Conservation (phyloP, 2,797 vertebrate species). For the Amblyopsis hoosieri region DNA sequence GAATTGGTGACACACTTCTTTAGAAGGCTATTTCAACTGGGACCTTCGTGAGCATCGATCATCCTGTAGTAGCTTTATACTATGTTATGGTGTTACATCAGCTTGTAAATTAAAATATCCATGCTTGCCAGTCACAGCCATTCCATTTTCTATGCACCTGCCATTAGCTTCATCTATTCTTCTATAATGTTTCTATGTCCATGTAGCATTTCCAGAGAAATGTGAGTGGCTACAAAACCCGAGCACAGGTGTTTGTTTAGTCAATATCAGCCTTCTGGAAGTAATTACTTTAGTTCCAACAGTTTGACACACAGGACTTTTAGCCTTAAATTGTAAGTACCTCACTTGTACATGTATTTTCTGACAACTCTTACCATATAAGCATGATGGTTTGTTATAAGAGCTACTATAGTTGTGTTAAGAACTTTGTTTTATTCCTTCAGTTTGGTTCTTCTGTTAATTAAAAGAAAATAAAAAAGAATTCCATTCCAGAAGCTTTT, state of each 20-base stretch:
- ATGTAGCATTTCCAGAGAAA: slow-evolving; percentile 56
- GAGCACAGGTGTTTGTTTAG: slow-evolving; percentile 16
- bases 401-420: slow-evolving; percentile 15
- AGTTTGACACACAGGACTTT: slow-evolving; percentile 18
- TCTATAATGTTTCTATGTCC: slow-evolving; percentile 21
- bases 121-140: slow-evolving; percentile 10
- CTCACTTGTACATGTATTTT: slow-evolving; percentile 43
- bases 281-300: slow-evolving; percentile 15
- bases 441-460: slow-evolving; percentile 14
- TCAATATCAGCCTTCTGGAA: slow-evolving; percentile 20
- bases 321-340: slow-evolving; percentile 61
- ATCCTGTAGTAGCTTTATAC: not conserved
- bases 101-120: not conserved
- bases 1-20: not conserved
- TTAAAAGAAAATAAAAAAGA: not conserved
- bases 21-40: not conserved
- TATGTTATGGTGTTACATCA: not conserved
- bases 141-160: slow-evolving; percentile 22
- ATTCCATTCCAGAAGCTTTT: slow-evolving; percentile 40
- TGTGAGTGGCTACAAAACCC: slow-evolving; percentile 34
- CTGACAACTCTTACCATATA: slow-evolving; percentile 25
- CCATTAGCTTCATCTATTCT: slow-evolving; percentile 29
- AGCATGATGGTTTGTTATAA: slow-evolving; percentile 31
- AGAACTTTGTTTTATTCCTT: not conserved
- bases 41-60: not conserved